Conservation (phyloP, 2,888 invertebrate genomes). For the Eugnorisma glareosa region DNA sequence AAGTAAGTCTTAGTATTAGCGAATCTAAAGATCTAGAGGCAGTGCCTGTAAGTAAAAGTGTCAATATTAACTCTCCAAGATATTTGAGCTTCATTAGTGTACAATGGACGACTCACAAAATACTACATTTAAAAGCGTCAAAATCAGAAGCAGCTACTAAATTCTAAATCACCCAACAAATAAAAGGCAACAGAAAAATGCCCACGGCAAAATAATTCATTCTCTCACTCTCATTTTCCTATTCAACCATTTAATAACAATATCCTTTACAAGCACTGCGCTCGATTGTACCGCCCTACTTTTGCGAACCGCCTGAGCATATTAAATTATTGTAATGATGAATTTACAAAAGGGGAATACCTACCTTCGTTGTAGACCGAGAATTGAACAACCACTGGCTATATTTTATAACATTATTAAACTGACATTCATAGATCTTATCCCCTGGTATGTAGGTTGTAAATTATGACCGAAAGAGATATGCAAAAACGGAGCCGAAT, state of each 20-base stretch:
- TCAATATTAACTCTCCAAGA: not conserved
- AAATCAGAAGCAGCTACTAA: constrained; percentile 1
- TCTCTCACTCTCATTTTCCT: constrained; percentile 29
- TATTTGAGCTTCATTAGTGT: not conserved
- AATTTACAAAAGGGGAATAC: constrained; percentile 71
- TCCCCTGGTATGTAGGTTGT: constrained; percentile 54
- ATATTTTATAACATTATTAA: constrained; percentile 67
- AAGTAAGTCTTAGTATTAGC: not conserved
- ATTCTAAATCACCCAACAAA: constrained; percentile 9
- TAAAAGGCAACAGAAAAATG: constrained; percentile 15
- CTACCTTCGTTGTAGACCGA: constrained; percentile 56
- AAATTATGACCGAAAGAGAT: constrained; percentile 61
- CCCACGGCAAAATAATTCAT: constrained; percentile 38
- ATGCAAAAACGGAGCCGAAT: constrained; percentile 59
- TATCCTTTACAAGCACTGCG: constrained; percentile 48
- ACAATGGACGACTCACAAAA: not conserved
- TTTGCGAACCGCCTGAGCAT: constrained; percentile 62
- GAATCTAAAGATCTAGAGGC: not conserved
- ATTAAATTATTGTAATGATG: constrained; percentile 75
- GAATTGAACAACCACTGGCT: constrained; percentile 58
- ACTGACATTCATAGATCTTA: constrained; percentile 66
- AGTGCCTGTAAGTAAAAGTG: not conserved
- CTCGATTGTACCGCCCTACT: constrained; percentile 66
- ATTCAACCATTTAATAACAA: constrained; percentile 48
- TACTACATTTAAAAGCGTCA: not conserved